Evolutionary conservation across 2,888 invertebrate genomes (phyloP), one percentile per base, ranked within the genome.

Genomic region (Phortica magna): DNA sequence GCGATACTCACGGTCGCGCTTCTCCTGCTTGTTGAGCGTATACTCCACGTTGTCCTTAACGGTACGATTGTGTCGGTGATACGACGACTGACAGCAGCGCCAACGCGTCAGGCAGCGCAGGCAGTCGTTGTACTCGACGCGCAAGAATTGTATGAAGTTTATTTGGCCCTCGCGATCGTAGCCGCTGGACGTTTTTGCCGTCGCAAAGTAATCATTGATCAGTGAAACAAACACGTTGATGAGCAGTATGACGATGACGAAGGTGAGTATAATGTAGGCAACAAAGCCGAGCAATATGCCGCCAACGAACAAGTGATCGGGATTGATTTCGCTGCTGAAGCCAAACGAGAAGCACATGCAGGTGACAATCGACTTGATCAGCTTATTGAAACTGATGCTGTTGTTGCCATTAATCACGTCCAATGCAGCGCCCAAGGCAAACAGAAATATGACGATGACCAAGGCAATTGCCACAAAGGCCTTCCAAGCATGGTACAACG

Each of bases 161-260:
- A 85, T 80, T n/a, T 73, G 43, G 22, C 78, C 75, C 2, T 48
- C 31, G 31, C 71, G 1, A 5, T 10, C 7, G 42, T 71, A n/a
- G 19, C 68, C 76, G 9, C 80, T 75, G 2, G 78, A 75, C 2
- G 73, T 75, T 55, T 83, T 85, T 10, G 84, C 79, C 39, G 53
- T 73, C 5, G 80, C 43, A 79, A 85, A 88, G 76, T 88, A 81
- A 19, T 81, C 80, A 57, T 83, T 83, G 1, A 88, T 76, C 14
- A 88, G 74, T 0, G 88, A 84, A 0, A 88, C 83, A 31, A 88
- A 83, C 78, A 88, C 81, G 65, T 88, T 89, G 5, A 88, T 70
- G 6, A 88, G 77, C 64, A 88, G 80, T 75, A 88, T 83, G 3
- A 84, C 82, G 4, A 89, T 80, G 10, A 75, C 80, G 67, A 88